Conservation (phyloP, 2,113 vertebrate species). For the Anolis carolinensis region DNA sequence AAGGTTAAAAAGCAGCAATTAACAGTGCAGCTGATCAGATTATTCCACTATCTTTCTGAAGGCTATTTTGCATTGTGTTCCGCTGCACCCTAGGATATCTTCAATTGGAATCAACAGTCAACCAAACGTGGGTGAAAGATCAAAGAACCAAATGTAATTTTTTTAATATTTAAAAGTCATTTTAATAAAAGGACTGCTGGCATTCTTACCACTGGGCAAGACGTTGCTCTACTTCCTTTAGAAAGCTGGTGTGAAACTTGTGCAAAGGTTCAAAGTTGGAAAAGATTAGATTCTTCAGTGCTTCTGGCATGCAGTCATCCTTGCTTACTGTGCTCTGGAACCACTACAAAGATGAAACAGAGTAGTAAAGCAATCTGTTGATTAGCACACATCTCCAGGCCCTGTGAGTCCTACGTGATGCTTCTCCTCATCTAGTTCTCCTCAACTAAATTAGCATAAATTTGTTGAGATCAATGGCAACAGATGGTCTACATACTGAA, state of each 20-base stretch:
- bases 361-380: not conserved
- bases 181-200: constrained; percentile 29
- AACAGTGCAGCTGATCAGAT: not conserved
- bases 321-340: constrained; percentile 87
- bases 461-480: not conserved
- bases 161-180: constrained; percentile 6
- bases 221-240: constrained; percentile 96
- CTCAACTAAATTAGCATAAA: not conserved
- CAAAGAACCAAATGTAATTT: constrained; percentile 20
- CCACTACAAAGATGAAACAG: constrained; percentile 73
- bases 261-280: constrained; percentile 93
- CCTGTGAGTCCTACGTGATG: not conserved
- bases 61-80: not conserved
- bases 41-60: not conserved
- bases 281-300: constrained; percentile 85
- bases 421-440: not conserved
- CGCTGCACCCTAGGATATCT: not conserved
- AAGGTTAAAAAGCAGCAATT: not conserved
- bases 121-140: not conserved
- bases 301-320: constrained; percentile 88
- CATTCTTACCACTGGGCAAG: constrained; percentile 90
- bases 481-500: not conserved
- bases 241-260: constrained; percentile 94
- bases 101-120: not conserved
- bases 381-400: not conserved